Conservation (phyloP, 2,888 invertebrate species). For the Teinopalpus imperialis region DNA sequence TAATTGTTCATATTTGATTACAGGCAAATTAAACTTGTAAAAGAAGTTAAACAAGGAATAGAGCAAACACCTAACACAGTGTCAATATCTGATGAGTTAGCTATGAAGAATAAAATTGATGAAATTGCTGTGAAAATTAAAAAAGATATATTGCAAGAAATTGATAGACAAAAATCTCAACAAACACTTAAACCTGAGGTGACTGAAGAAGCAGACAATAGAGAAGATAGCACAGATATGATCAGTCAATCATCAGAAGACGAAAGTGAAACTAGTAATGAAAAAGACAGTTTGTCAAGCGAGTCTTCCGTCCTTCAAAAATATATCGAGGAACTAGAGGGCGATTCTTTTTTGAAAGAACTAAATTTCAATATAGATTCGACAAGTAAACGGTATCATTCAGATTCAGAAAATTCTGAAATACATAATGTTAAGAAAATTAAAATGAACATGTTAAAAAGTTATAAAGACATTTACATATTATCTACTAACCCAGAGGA, state of each 20-base stretch:
- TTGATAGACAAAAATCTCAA: no score
- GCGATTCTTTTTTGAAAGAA: no score
- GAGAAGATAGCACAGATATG: background rate
- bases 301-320: background rate
- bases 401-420: constrained; percentile 22
- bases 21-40: background rate
- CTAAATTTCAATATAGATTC: no score
- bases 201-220: no score
- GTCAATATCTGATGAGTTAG: no score
- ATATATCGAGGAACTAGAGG: constrained; percentile 7
- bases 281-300: background rate
- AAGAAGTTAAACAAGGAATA: no score
- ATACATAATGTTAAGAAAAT: constrained; percentile 19
- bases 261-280: background rate
- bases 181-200: no score
- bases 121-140: no score
- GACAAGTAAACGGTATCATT: constrained; percentile 23
- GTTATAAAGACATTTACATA: constrained; percentile 32
- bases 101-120: no score
- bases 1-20: no score
- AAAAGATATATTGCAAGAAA: no score
- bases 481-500: constrained; percentile 29
- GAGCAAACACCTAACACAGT: no score
- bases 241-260: background rate
- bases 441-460: constrained; percentile 18